Conservation (phyloP, 1,140 invertebrate genomes). For the Gonatopus flavifemur region DNA sequence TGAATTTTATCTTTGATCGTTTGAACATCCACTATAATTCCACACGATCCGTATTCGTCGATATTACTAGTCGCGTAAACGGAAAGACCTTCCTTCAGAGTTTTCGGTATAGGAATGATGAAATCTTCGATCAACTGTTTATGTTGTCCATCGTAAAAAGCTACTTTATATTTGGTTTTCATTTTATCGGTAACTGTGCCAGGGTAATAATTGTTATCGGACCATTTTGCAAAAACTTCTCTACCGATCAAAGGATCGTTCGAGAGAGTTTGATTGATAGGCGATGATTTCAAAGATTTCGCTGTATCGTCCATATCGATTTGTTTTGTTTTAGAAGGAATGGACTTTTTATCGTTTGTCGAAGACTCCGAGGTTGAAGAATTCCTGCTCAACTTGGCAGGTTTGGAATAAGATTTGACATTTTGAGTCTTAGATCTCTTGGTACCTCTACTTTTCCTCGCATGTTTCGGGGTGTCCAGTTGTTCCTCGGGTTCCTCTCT, state of each 20-base stretch:
- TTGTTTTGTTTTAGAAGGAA: no score
- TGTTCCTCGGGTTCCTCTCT: background rate
- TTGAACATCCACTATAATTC: constrained; percentile 37
- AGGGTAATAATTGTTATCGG: constrained; percentile 65
- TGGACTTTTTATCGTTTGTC: no score
- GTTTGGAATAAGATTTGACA: background rate
- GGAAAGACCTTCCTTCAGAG: constrained; percentile 37
- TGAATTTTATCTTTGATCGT: constrained; percentile 19
- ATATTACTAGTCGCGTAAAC: constrained; percentile 40
- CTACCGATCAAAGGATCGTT: constrained; percentile 49
- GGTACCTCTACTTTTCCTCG: constrained; percentile 12
- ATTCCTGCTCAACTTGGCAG: no score
- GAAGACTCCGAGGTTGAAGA: no score
- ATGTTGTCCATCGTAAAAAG: constrained; percentile 63
- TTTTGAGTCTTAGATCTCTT: constrained; percentile 21
- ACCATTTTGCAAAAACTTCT: constrained; percentile 65
- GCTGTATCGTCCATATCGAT: background rate
- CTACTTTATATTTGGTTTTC: constrained; percentile 62
- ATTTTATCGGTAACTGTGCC: constrained; percentile 59
- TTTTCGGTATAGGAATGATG: constrained; percentile 51
- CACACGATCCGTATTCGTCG: constrained; percentile 38
- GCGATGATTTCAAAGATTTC: background rate
- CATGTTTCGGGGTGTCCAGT: constrained; percentile 10
- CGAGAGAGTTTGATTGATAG: background rate
- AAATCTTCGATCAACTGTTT: constrained; percentile 63